phyloP scores from a whole-genome alignment of 2,888 invertebrate species.

The Noctua janthina region DNA sequence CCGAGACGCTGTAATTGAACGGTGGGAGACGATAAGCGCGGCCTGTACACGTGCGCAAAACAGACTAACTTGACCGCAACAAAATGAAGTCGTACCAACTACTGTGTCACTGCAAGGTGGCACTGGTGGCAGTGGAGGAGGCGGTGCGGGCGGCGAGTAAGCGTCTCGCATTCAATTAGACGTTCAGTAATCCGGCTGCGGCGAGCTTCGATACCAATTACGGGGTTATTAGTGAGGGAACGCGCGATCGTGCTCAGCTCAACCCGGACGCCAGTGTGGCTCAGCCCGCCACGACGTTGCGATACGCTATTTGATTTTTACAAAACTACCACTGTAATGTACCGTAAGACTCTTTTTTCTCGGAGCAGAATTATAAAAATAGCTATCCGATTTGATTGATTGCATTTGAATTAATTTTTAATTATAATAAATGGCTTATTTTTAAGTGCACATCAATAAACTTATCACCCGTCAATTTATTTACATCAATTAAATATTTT shows the following conservation, averaged over 20 bases:
- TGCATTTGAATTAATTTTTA: slow-evolving; percentile 8
- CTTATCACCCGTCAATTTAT: no score
- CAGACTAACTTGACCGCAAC: slow-evolving; percentile 87
- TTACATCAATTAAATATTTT: no score
- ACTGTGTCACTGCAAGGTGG: slow-evolving; percentile 75
- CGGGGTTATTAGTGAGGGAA: slow-evolving; percentile 89
- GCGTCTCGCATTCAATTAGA: slow-evolving; percentile 90
- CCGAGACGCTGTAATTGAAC: slow-evolving; percentile 84
- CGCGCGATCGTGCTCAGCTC: slow-evolving; percentile 79
- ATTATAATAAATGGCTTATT: slow-evolving; percentile 6
- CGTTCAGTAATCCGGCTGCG: slow-evolving; percentile 89
- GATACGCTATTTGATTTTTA: slow-evolving; percentile 71
- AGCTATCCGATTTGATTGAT: not conserved
- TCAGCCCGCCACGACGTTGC: slow-evolving; percentile 57
- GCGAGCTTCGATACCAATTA: slow-evolving; percentile 90
- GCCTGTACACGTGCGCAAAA: slow-evolving; percentile 83
- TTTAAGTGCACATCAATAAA: no score
- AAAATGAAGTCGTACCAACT: slow-evolving; percentile 80
- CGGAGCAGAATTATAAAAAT: not conserved
- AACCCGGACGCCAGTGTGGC: slow-evolving; percentile 72
- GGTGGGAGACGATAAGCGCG: slow-evolving; percentile 71
- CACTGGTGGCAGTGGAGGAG: slow-evolving; percentile 72
- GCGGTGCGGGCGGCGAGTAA: slow-evolving; percentile 73
- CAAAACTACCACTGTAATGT: slow-evolving; percentile 53
- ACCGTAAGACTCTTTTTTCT: not conserved